phyloP scores from a whole-genome alignment of 2,797 vertebrate genomes.

The Notolabrus celidotus region DNA sequence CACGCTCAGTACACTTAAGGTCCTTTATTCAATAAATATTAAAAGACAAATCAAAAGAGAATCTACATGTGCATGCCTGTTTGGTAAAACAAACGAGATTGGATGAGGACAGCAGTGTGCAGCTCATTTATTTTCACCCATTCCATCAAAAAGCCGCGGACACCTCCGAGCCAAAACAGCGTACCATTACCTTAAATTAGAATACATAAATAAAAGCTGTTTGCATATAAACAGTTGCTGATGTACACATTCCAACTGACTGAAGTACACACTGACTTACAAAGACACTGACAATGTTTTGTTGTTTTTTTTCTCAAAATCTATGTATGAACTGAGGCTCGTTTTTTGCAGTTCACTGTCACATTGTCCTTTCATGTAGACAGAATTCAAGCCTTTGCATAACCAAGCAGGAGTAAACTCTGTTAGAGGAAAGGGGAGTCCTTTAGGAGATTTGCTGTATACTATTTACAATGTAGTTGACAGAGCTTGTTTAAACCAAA shows the following conservation, averaged over 20 bases:
- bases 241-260: constrained; percentile 77
- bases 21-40: no score
- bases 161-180: constrained; percentile 59
- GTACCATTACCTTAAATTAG: constrained; percentile 80
- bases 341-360: constrained; percentile 40
- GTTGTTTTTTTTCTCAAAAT: constrained; percentile 48
- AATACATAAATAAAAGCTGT: constrained; percentile 85
- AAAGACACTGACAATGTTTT: constrained; percentile 54
- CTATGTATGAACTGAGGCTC: constrained; percentile 47
- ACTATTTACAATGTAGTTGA: constrained; percentile 72
- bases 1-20: no score
- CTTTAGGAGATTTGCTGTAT: constrained; percentile 46
- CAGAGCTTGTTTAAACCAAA: constrained; percentile 50
- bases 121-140: constrained; percentile 78
- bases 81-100: constrained; percentile 31
- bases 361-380: constrained; percentile 36
- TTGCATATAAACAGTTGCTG: constrained; percentile 80
- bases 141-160: constrained; percentile 65
- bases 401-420: constrained; percentile 67
- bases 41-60: no score
- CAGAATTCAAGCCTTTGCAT: constrained; percentile 69
- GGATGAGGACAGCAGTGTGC: constrained; percentile 65
- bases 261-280: constrained; percentile 64
- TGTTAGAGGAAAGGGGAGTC: constrained; percentile 40
- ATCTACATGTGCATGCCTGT: background rate